phyloP scores from a whole-genome alignment of 2,113 vertebrate genomes.

The Hippocampus barbouri region DNA sequence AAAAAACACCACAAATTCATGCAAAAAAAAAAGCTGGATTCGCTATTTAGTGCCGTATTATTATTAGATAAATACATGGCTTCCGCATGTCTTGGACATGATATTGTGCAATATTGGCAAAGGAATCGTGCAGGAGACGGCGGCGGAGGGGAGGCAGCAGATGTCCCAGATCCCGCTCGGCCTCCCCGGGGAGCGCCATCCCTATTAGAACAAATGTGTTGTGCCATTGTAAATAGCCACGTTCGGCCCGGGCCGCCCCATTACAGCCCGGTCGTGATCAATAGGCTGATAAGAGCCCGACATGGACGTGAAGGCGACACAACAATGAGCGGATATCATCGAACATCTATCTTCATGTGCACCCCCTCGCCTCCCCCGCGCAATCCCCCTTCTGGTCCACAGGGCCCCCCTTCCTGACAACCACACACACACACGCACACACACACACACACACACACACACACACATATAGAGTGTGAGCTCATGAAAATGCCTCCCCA shows the following conservation, averaged over 20 bases:
- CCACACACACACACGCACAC: slow-evolving; percentile 25
- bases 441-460: not conserved
- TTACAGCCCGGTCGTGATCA: slow-evolving; percentile 99
- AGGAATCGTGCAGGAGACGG: slow-evolving; percentile 56
- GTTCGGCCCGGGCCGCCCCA: slow-evolving; percentile 98
- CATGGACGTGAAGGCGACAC: slow-evolving; percentile 99
- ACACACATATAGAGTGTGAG: slow-evolving; percentile 46
- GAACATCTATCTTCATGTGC: slow-evolving; percentile 99
- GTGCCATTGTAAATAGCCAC: slow-evolving; percentile 99
- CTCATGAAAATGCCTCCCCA: slow-evolving; percentile 99
- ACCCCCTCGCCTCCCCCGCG: not conserved
- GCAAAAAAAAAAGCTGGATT: slow-evolving; percentile 54
- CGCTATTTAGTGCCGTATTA: not conserved
- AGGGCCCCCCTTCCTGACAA: slow-evolving; percentile 79
- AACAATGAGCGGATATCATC: slow-evolving; percentile 99
- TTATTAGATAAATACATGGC: slow-evolving; percentile 13
- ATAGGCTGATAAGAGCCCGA: slow-evolving; percentile 99
- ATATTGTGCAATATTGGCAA: slow-evolving; percentile 66
- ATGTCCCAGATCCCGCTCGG: slow-evolving; percentile 92
- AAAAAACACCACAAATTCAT: slow-evolving; percentile 82
- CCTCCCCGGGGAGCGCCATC: slow-evolving; percentile 90
- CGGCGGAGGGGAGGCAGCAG: slow-evolving; percentile 97
- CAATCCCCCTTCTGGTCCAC: slow-evolving; percentile 63
- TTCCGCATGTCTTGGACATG: slow-evolving; percentile 33
- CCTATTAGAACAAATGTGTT: slow-evolving; percentile 99